These are phyloP conservation scores for Goniozus legneri DNA, from an alignment of 1,140 invertebrate species.

Conservation along the genomic window DNA sequence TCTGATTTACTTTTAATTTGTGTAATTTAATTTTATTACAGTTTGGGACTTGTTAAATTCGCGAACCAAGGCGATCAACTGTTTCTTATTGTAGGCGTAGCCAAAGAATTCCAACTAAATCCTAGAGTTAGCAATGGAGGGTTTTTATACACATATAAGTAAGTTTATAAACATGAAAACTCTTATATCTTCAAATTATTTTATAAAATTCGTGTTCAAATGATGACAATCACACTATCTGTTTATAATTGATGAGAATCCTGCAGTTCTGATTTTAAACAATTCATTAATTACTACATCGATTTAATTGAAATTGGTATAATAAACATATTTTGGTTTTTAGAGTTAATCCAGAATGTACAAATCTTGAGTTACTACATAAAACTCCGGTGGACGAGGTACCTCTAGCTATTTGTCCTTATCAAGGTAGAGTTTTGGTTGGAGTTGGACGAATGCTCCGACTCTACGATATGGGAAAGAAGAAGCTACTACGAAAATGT, in stretches of 20 bases:
- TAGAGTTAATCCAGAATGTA: conserved; percentile 67
- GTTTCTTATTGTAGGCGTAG: conserved; percentile 83
- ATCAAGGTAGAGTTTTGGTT: conserved; percentile 88
- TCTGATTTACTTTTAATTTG: conserved; percentile 9
- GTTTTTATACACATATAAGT: conserved; percentile 85
- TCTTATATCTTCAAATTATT: neutral
- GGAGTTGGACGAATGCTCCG: conserved; percentile 89
- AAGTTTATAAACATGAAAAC: no score
- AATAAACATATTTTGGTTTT: conserved; percentile 31
- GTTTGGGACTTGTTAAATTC: conserved; percentile 72
- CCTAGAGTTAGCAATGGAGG: conserved; percentile 77
- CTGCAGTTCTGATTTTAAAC: conserved; percentile 50
- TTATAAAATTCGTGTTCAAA: conserved; percentile 5
- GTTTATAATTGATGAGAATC: conserved; percentile 40
- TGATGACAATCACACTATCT: conserved; percentile 45
- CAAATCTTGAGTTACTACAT: conserved; percentile 86
- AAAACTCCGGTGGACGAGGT: conserved; percentile 94
- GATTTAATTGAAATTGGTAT: conserved; percentile 30
- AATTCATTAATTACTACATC: conserved; percentile 22
- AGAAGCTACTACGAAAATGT: conserved; percentile 95
- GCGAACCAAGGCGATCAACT: conserved; percentile 66
- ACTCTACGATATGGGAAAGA: conserved; percentile 96
- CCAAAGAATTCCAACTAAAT: conserved; percentile 86
- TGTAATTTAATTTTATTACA: no score
- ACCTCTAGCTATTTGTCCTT: conserved; percentile 82